Base-by-base conservation (phyloP, 2,113 vertebrate species). In the Sapajus apella region DNA sequence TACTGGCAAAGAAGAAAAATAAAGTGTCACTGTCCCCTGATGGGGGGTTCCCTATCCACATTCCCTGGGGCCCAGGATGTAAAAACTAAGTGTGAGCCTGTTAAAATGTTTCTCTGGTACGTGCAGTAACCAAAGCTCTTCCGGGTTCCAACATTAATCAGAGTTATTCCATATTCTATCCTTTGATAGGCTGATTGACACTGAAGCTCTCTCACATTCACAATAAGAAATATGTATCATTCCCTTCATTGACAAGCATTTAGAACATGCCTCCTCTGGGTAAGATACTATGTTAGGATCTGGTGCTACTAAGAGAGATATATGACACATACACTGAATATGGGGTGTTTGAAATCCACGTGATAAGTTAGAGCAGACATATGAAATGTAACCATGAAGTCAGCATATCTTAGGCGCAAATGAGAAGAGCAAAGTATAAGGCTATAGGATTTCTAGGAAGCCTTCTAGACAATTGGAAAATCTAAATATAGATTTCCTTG, bases 111-210 rank as follows among this genome's bases (percentile, higher is more conserved):
- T 50, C 37, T 61, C 70, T 83, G 8, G 35, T 35, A 47, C 21
- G 72, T 56, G 55, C 43, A 91, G 21, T 75, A 72, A 87, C 37
- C 47, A 50, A 83, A 72, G n/a, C 76, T 80, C 68, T 77, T 58
- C 50, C 1, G 43, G 64, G 27, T 80, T 73, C 10, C 27, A 20
- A 45, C 16, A 87, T 35, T 47, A 56, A 80, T 37, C 32, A 86
- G 58, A 76, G 56, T 30, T 47, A 79, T 77, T 58, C 32, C 84
- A 92, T 87, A 70, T 80, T 81, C 47, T 91, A 35, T 52, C n/a
- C 35, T 87, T 52, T 83, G 43, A 40, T 43, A 56, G 8, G 40
- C 37, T 88, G 21, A 77, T 8, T 37, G 35, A 88, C 47, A 68
- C 50, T 64, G 20, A 66, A n/a, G 35, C 80, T 79, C 52, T 81